These are phyloP conservation scores for Globodera ellingtonae DNA, from an alignment of 1,140 invertebrate genomes.

Conservation along the genomic window DNA sequence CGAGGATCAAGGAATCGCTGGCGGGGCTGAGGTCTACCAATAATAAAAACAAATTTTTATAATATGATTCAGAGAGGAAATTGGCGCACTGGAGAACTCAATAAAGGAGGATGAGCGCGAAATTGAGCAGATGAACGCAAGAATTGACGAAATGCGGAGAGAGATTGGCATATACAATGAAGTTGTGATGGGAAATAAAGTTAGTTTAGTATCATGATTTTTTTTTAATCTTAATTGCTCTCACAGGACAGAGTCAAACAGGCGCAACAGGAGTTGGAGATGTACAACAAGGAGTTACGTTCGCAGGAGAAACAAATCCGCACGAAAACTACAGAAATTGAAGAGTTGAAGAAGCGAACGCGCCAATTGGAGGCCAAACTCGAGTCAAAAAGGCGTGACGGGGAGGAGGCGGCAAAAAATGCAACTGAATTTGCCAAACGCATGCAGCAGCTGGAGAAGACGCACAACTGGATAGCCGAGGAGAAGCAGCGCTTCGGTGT, in stretches of 20 bases:
- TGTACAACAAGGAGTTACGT: slow-evolving; percentile 35
- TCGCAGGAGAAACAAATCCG: slow-evolving; percentile 31
- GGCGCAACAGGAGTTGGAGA: slow-evolving; percentile 29
- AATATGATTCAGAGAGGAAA: slow-evolving; percentile 36
- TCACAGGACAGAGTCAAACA: slow-evolving; percentile 27
- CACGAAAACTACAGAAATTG: slow-evolving; percentile 31
- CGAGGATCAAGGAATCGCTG: slow-evolving; percentile 38
- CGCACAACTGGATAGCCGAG: slow-evolving; percentile 47
- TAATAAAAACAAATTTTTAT: slow-evolving; percentile 6
- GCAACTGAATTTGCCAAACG: slow-evolving; percentile 23
- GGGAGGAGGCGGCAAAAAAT: slow-evolving; percentile 29
- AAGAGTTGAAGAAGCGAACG: slow-evolving; percentile 38
- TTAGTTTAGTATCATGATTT: slow-evolving; percentile 7
- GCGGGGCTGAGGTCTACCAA: slow-evolving; percentile 22
- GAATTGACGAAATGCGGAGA: not conserved
- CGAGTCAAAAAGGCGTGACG: slow-evolving; percentile 21
- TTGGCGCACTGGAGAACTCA: slow-evolving; percentile 27
- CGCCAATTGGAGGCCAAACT: slow-evolving; percentile 38
- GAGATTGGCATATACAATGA: slow-evolving; percentile 22
- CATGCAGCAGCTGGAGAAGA: slow-evolving; percentile 35
- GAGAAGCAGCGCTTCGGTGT: slow-evolving; percentile 54
- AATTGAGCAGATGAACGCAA: slow-evolving; percentile 16
- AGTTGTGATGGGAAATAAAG: not conserved
- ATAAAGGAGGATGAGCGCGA: slow-evolving; percentile 32
- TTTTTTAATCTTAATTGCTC: slow-evolving; percentile 24